Evolutionary conservation across 2,888 invertebrate species (phyloP), one percentile per base, ranked within the genome.

Genomic region (Drosophila vallismaia): DNA sequence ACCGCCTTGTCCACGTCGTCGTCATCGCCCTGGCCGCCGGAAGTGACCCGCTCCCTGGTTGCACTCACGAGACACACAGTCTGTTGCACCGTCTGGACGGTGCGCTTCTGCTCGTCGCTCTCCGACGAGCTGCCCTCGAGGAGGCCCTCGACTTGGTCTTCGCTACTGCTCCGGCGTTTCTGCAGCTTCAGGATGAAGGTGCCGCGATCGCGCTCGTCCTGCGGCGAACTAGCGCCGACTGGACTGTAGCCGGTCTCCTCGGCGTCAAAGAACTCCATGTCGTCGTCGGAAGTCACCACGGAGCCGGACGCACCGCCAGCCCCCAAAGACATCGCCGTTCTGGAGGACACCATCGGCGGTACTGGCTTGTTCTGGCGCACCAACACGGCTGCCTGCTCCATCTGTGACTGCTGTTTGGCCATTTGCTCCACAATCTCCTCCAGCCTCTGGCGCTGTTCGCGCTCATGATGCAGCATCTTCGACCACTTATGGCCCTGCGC

Each of bases 371-470:
- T 84, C 28, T 89, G 89, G 6, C 86, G 89, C 54, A 88, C 87
- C 53, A 76, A 40, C 31, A 91, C 90, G 2, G 97, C 97, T 2
- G 97, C 98, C 92, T 97, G 96, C 92, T 99, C 99, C 76, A 99
- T 93, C 85, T 96, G 96, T 60, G 98, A 98, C 92, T 99, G 99
- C 91, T 99, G 99, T 77, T 97, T 94, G 10, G 99, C 99, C 71
- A 99, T 93, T 88, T 98, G 98, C 91, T 99, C 99, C 12, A 99
- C 97, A 93, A 99, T 97, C 89, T 98, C 98, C 89, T 98, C 98
- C 73, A 98, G 93, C 49, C 97, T 94, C 90, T 96, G 94, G 87
- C 98, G 95, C 92, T 99, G 98, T 78, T 99, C 98, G 24, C 98
- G 95, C 90, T 99, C 99, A 92, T 98, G 97, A 82, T 98, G 97